Conservation (phyloP, 2,797 vertebrate species). For the Myoxocephalus aenaeus region DNA sequence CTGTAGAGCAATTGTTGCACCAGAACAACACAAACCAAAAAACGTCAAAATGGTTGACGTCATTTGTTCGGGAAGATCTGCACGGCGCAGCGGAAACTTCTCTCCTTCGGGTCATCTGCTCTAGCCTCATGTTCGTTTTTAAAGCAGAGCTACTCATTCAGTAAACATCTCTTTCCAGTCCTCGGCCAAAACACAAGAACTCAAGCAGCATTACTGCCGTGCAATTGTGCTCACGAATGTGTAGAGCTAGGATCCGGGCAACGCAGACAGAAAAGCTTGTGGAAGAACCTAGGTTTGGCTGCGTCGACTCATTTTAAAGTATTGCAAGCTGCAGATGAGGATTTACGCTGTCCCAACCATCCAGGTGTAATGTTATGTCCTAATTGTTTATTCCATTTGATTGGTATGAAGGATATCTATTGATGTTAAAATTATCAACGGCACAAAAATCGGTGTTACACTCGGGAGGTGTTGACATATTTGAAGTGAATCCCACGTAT, state of each 20-base stretch:
- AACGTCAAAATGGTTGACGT: neutral
- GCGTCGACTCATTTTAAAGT: neutral
- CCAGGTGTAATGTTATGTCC: neutral
- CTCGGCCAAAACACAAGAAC: too few relatives aligned
- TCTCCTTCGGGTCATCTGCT: conserved; percentile 19
- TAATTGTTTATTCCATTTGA: conserved; percentile 22
- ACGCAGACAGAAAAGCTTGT: too few relatives aligned
- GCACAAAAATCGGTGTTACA: conserved; percentile 19
- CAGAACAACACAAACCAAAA: neutral
- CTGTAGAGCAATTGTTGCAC: neutral
- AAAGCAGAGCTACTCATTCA: conserved; percentile 27
- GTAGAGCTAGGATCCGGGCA: too few relatives aligned
- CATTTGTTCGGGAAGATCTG: conserved; percentile 11
- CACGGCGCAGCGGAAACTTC: conserved; percentile 11
- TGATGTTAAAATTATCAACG: conserved; percentile 19
- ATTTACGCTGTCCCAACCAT: neutral
- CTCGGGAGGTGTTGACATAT: conserved; percentile 15
- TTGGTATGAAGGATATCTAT: conserved; percentile 2
- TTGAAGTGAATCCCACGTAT: conserved; percentile 27
- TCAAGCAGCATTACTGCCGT: conserved; percentile 15
- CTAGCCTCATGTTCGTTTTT: conserved; percentile 13
- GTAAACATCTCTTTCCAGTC: conserved; percentile 12
- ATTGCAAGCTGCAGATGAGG: neutral
- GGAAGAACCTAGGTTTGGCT: neutral
- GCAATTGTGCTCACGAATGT: too few relatives aligned